These are phyloP conservation scores for Idaea aversata DNA, from an alignment of 2,888 invertebrate species.

Conservation along the genomic window DNA sequence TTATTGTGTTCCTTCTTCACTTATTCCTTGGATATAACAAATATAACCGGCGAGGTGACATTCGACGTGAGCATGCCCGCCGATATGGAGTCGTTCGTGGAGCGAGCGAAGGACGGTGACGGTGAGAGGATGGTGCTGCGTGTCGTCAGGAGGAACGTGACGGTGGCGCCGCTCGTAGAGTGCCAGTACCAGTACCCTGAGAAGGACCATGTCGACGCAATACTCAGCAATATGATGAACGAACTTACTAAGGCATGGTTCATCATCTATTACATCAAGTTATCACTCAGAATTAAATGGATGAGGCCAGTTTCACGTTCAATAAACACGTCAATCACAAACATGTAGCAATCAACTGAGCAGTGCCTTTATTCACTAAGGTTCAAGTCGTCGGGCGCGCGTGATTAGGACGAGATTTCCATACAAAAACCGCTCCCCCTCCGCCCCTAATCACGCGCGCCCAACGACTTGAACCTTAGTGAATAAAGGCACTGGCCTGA, in stretches of 20 bases:
- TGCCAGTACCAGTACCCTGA: slow-evolving; percentile 48
- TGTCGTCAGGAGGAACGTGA: slow-evolving; percentile 6
- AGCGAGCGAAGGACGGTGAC: neutral
- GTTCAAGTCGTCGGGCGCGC: no score
- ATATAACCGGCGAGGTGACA: slow-evolving; percentile 22
- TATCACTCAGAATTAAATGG: slow-evolving; percentile 3
- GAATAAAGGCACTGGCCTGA: no score
- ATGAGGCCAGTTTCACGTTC: neutral
- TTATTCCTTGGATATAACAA: neutral
- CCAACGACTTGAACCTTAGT: no score
- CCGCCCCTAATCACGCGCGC: no score
- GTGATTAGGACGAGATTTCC: no score
- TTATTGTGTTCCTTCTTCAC: neutral
- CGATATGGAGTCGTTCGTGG: neutral
- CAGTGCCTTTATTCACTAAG: no score
- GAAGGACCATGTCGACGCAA: slow-evolving; percentile 34
- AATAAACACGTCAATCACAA: no score
- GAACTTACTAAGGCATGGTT: slow-evolving; percentile 43
- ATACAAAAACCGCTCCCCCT: no score
- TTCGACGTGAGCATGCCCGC: slow-evolving; percentile 18
- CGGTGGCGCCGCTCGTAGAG: slow-evolving; percentile 27
- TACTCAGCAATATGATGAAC: slow-evolving; percentile 55
- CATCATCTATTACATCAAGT: neutral
- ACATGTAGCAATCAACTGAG: no score
- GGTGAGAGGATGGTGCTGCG: neutral